Base-by-base conservation (phyloP, 2,888 invertebrate species). In the Stenodema calcarata region DNA sequence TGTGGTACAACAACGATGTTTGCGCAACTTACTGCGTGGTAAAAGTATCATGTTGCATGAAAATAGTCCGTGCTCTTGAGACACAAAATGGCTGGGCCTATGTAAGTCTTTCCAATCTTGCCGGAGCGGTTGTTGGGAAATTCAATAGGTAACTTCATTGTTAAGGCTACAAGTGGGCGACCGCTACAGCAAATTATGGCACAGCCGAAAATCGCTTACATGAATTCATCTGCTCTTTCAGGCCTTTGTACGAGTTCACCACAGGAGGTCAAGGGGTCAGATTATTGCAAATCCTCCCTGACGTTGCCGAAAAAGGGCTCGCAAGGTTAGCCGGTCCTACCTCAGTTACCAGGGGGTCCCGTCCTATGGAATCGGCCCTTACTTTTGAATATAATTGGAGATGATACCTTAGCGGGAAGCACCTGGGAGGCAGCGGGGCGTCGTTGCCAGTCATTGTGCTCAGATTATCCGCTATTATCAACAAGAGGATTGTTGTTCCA, bases 401-500 rank as follows among this genome's bases (percentile, higher is more conserved):
- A 80, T 80, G 80, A 80, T 80, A 80, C 78, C 73, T 80, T 54
- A 28, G 80, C 44, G 27, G 54, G 44, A 12, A n/a, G 30, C 50
- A 80, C 80, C 80, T 80, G 80, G 30, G 54, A 23, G 30, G 30
- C 80, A 50, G 50, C 80, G 50, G 80, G 80, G 54, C 30, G 80
- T n/a, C 80, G 1, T 50, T 28, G 12, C 28, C n/a, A 80, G 16
- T n/a, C 54, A 30, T 80, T 80, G 80, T 80, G 27, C 28, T 28
- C 50, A 54, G 80, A 80, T 54, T 30, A 54, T 54, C 80, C 80
- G 1, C n/a, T 54, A 47, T n/a, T 54, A 12, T 14, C 28, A n/a
- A 80, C 80, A 80, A 80, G 54, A 28, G 80, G 80, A 80, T 27
- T 80, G 80, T 80, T 80, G 80, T 80, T 80, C 80, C 80, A 54